These are phyloP conservation scores for Poecile montanus DNA, from an alignment of 2,797 vertebrate species.

Conservation along the genomic window DNA sequence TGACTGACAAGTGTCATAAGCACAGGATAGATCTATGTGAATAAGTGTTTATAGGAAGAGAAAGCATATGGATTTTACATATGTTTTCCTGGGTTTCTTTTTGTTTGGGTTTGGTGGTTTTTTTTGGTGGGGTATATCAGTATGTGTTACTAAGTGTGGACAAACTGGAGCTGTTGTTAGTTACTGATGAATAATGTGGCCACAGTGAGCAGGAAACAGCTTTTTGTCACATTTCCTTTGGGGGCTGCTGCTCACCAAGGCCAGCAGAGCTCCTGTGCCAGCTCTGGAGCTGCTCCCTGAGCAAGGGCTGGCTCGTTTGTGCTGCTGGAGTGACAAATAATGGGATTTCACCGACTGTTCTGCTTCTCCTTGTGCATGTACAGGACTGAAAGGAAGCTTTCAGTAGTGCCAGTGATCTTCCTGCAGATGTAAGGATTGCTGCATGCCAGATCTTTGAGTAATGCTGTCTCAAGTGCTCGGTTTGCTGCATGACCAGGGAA, in stretches of 20 bases:
- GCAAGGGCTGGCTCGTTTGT: rapidly evolving
- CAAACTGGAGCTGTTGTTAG: background rate
- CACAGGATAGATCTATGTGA: background rate
- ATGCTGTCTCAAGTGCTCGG: background rate
- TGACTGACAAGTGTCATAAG: background rate
- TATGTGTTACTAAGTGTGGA: background rate
- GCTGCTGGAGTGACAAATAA: background rate
- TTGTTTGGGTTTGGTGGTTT: background rate
- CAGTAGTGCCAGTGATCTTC: background rate
- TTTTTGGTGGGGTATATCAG: rapidly evolving
- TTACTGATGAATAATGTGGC: background rate
- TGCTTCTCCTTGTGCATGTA: background rate
- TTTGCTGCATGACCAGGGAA: background rate
- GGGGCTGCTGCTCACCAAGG: background rate
- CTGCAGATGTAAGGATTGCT: background rate
- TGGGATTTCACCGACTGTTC: rapidly evolving
- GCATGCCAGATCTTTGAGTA: background rate
- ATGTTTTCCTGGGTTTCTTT: background rate
- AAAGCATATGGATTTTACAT: background rate
- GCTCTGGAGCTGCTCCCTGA: background rate
- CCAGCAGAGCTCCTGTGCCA: background rate
- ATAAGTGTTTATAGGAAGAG: background rate
- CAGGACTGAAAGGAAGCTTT: background rate
- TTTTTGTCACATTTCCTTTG: slow-evolving; percentile 18
- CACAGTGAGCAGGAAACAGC: slow-evolving; percentile 18